A percentile compares a stretch with the other conserved stretches of the same genome.
Conservation (phyloP, 1,140 invertebrate species). For the Aphelinus atriplicis region DNA sequence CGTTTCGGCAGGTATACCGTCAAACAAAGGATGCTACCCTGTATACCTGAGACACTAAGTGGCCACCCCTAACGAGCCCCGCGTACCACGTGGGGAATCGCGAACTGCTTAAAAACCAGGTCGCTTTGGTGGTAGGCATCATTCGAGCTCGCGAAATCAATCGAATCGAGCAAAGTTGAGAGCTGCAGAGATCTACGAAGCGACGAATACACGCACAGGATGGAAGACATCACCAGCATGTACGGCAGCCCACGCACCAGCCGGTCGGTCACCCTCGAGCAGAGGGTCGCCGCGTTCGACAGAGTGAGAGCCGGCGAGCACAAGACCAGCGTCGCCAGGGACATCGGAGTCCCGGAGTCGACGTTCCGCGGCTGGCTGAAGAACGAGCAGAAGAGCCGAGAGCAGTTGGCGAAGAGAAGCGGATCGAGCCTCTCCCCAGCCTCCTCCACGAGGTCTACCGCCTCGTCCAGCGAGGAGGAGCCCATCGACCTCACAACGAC, state of each 20-base stretch:
- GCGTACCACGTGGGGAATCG: no score
- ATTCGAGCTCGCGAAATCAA: no score
- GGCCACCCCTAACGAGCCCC: no score
- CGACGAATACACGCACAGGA: neutral
- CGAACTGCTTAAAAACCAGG: no score
- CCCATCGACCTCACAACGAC: constrained; percentile 42
- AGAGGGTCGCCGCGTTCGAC: constrained; percentile 82
- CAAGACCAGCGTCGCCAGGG: constrained; percentile 82
- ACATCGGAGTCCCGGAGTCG: constrained; percentile 84
- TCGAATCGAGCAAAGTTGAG: no score
- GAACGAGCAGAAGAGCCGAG: constrained; percentile 80
- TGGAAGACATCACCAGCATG: neutral
- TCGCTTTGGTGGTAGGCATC: no score
- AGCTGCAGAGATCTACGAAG: neutral
- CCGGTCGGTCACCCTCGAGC: constrained; percentile 74
- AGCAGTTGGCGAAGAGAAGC: constrained; percentile 70
- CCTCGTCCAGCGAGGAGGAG: constrained; percentile 53
- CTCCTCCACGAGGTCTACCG: constrained; percentile 64
- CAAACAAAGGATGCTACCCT: no score
- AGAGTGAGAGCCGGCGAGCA: constrained; percentile 79
- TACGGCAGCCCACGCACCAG: neutral
- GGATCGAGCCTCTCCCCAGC: constrained; percentile 62
- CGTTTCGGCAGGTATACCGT: no score
- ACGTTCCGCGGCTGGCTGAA: constrained; percentile 87
- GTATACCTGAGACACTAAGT: no score